Base-by-base conservation (phyloP, 1,140 invertebrate genomes). In the Notospermus geniculatus region DNA sequence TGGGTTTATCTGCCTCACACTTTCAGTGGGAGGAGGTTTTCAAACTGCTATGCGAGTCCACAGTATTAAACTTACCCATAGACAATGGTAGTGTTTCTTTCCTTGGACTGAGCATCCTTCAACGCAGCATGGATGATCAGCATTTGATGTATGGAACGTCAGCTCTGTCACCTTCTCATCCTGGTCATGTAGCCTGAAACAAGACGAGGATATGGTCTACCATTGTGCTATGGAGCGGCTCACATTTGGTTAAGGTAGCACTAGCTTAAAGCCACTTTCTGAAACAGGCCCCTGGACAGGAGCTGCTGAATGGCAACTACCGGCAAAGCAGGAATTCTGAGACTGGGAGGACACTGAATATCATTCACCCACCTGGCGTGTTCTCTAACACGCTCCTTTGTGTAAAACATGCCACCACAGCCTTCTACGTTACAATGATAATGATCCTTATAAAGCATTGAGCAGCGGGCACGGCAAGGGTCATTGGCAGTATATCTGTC, bases 51-150 rank as follows among this genome's bases (percentile, higher is more conserved):
- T 15, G 32, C 5, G 32, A 36, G 32, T 4, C 15, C 15, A 4
- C 32, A 36, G 32, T 15, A 15, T 36, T n/a, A n/a, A n/a, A 68
- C 73, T 77, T 74, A 83, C 81, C 83, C 81, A 82, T 63, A 76
- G 73, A 66, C 82, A 94, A 75, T 94, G 91, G 73, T 88, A 93
- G 73, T 94, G 92, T 52, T 88, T 89, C 62, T 90, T 88, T 59
- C 86, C 84, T 32, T 88, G 86, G 72, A 89, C 89, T n/a, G 88
- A 86, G 77, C 91, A 93, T 52, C 84, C 85, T 25, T 72, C 64
- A n/a, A 74, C 70, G 62, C 79, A 81, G 25, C 87, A 86, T 59
- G 87, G 88, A 64, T 22, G 15, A 54, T 87, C 81, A 1, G 80
- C 74, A 0, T 80, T 67, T 57, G 77, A 83, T 2, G 84, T 85